These are phyloP conservation scores for Heliopora coerulea DNA, from an alignment of 92 coral and sea anemone species.

Conservation along the genomic window DNA sequence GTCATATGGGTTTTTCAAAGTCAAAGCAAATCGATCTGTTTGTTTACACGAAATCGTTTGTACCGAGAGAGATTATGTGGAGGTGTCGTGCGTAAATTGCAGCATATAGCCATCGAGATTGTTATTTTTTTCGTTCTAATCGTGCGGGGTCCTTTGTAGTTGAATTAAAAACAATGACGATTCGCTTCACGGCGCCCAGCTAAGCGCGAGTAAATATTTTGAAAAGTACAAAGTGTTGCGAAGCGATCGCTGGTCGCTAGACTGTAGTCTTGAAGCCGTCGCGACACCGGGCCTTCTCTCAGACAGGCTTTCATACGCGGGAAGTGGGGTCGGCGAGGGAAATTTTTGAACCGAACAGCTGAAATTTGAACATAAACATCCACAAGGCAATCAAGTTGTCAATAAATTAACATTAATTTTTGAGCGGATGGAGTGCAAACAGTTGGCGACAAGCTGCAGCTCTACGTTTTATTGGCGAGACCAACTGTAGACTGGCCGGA, in stretches of 20 bases:
- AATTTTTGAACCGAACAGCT: neutral
- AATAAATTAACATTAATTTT: neutral
- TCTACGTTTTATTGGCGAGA: neutral
- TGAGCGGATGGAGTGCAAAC: neutral
- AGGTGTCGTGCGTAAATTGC: too few relatives aligned
- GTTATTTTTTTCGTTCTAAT: neutral
- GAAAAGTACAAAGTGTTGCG: neutral
- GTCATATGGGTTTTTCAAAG: slow-evolving; percentile 1
- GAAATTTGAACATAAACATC: neutral
- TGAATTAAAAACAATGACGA: neutral
- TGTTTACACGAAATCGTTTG: too few relatives aligned
- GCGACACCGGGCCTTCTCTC: neutral
- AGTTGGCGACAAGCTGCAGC: neutral
- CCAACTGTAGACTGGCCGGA: neutral
- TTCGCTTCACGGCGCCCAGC: neutral
- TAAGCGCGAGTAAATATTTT: neutral
- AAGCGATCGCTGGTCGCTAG: neutral
- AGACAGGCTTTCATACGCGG: neutral
- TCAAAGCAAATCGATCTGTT: neutral
- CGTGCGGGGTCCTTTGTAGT: neutral
- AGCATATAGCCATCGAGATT: neutral
- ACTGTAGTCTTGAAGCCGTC: neutral
- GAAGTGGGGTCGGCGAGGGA: neutral
- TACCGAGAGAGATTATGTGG: too few relatives aligned
- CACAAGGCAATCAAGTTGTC: neutral